These are phyloP conservation scores for Sminthurides aquaticus DNA, from an alignment of 2,888 invertebrate species.

Conservation along the genomic window DNA sequence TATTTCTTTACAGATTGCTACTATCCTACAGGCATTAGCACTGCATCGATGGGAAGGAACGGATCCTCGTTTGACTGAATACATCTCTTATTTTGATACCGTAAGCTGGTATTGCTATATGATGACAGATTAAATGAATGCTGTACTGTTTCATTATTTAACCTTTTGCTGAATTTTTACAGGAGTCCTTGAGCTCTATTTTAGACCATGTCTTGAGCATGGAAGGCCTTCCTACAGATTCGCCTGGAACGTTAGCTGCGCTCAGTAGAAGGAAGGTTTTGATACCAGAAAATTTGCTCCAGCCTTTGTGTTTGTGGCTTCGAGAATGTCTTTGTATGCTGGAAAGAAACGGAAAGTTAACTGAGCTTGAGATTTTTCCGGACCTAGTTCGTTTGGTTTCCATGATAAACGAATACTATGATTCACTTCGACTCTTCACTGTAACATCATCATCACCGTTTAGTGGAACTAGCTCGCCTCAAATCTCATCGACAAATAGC, in stretches of 20 bases:
- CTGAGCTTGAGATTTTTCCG: conserved; percentile 41
- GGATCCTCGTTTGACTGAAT: conserved; percentile 62
- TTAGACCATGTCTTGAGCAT: conserved; percentile 39
- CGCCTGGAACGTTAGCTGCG: conserved; percentile 26
- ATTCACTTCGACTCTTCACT: conserved; percentile 14
- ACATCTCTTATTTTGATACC: conserved; percentile 39
- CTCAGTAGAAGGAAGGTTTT: conserved; percentile 37
- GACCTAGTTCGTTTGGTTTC: conserved; percentile 34
- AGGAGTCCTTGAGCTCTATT: conserved; percentile 37
- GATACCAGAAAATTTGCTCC: conserved; percentile 41
- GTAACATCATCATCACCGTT: conserved; percentile 7
- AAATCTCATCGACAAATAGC: conserved; percentile 17
- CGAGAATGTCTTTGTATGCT: conserved; percentile 39
- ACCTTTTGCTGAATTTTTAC: conserved; percentile 2
- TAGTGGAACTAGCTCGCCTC: conserved; percentile 11
- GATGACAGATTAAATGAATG: too few species aligned
- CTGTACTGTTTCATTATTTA: too few species aligned
- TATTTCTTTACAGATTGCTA: conserved; percentile 82
- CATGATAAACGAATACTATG: conserved; percentile 28
- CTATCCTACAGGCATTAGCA: conserved; percentile 85
- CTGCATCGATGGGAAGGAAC: conserved; percentile 75
- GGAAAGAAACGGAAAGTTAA: conserved; percentile 39
- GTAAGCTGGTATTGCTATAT: conserved; percentile 30
- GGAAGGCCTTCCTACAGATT: conserved; percentile 38
- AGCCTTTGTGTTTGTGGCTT: conserved; percentile 35